A percentile compares a stretch with the other conserved stretches of the same genome.
Conservation (phyloP, 2,888 invertebrate genomes). For the Nemotelus pantherinus region DNA sequence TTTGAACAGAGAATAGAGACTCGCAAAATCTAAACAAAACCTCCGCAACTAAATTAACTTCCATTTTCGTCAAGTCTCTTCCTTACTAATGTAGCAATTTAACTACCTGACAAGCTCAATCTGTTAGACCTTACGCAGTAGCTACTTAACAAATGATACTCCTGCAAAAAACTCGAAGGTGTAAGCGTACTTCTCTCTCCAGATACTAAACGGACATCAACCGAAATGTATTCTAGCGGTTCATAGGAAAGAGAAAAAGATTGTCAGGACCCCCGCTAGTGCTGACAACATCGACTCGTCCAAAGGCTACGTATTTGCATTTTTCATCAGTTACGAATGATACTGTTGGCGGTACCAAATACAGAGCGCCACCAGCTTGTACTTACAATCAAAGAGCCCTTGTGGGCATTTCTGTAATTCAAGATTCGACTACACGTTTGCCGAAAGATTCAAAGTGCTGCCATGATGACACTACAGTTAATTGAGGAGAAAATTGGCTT, state of each 20-base stretch:
- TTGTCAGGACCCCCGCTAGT: conserved; percentile 38
- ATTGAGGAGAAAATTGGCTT: no score
- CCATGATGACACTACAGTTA: neutral
- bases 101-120: conserved; percentile 20
- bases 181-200: neutral
- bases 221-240: conserved; percentile 25
- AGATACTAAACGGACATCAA: conserved; percentile 32
- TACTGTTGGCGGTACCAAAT: conserved; percentile 51
- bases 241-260: conserved; percentile 27
- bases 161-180: conserved; percentile 6
- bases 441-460: neutral
- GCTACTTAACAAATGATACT: conserved; percentile 31
- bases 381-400: conserved; percentile 43
- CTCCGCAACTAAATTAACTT: neutral
- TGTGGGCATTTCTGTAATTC: conserved; percentile 24
- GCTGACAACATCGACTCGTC: conserved; percentile 37
- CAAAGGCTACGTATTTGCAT: neutral
- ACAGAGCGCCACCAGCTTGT: conserved; percentile 50
- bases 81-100: conserved; percentile 11
- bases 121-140: neutral
- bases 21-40: neutral
- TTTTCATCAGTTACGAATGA: conserved; percentile 1
- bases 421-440: neutral
- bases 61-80: neutral
- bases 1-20: no score